Percentiles rank a stretch among this genome's conserved stretches.
Evolutionary conservation across 1,140 invertebrate genomes (phyloP).

Genomic region (Tyrophagus putrescentiae): DNA sequence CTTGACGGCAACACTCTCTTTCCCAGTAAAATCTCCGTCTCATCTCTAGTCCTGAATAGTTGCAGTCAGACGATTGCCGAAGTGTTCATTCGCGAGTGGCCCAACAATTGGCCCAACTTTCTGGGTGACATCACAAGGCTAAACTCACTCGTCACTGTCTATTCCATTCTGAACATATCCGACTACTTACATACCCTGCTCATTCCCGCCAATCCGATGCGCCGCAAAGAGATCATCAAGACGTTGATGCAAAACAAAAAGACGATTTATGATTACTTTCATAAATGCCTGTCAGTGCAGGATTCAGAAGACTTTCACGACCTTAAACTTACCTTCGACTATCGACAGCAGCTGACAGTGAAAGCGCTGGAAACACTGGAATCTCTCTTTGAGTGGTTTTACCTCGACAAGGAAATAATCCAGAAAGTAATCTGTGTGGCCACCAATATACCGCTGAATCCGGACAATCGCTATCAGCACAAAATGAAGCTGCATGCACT

Average conservation of each 20-base stretch:
- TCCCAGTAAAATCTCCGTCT: not conserved
- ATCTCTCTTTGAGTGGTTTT: conserved; percentile 4
- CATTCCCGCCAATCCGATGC: not conserved
- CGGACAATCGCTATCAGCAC: not conserved
- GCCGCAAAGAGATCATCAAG: conserved; percentile 2
- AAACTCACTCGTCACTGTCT: not conserved
- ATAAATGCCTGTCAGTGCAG: not conserved
- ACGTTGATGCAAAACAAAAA: not conserved
- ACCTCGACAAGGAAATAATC: not conserved
- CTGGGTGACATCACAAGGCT: not conserved
- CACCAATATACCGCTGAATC: not conserved
- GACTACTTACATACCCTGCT: not conserved
- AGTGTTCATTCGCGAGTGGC: conserved; percentile 13
- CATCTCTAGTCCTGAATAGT: conserved; percentile 1
- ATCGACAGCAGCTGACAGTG: not conserved
- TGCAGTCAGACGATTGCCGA: conserved; percentile 3
- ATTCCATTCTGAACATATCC: conserved; percentile 8
- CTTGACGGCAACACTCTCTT: not conserved
- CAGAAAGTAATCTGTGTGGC: not conserved
- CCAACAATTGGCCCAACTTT: conserved; percentile 6
- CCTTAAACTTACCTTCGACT: not conserved
- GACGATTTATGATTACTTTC: not conserved
- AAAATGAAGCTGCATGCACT: not conserved
- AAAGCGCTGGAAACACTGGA: conserved; percentile 9
- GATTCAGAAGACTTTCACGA: not conserved